Evolutionary conservation across 37 sponge, comb jelly and placozoan genomes (phyloP), one percentile per base, ranked within the genome.

Genomic region (Geodia barretti): DNA sequence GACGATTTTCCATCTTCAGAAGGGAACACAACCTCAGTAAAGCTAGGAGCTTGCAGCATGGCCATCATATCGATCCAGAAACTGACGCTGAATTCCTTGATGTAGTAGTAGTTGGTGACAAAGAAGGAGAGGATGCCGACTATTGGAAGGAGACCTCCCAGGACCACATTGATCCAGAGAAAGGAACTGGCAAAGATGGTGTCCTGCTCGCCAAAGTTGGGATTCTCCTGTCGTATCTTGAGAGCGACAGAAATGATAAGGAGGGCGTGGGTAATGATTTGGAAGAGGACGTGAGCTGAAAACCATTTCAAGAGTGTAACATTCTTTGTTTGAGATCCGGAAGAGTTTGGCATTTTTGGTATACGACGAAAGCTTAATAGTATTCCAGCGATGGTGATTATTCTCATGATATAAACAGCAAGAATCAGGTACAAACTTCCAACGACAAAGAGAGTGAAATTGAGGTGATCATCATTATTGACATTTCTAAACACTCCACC

Each of bases 61-160:
- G 76, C 66, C 24, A 81, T 67, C 81, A 87, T 87, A 38, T 87
- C 62, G n/a, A 87, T 38, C 64, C 68, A 87, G 28, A 87, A 77
- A 1, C 88, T 69, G 36, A 81, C 60, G 21, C 81, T 42, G 62
- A 87, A 87, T 29, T 87, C 68, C 36, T 60, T 54, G 40, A 81
- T 76, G 81, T 76, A 75, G 36, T 70, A 87, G 39, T 81, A 81
- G 39, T 87, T 87, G 47, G 80, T 81, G 5, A 81, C 24, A 81
- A 87, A 81, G 64, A 71, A 87, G 3, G 71, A 31, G 7, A 54
- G 20, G 2, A 75, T 38, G 17, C 88, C 88, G 26, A 73, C 69
- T 1, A 81, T 38, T 28, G 88, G 88, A 30, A 87, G 30, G 19
- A 81, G 29, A 36, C 77, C 42, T 11, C 88, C 88, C 0, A 75